Percentiles rank a stretch among this genome's conserved stretches.
Evolutionary conservation across 2,113 vertebrate species (phyloP).

Genomic region (Bubo scandiacus): DNA sequence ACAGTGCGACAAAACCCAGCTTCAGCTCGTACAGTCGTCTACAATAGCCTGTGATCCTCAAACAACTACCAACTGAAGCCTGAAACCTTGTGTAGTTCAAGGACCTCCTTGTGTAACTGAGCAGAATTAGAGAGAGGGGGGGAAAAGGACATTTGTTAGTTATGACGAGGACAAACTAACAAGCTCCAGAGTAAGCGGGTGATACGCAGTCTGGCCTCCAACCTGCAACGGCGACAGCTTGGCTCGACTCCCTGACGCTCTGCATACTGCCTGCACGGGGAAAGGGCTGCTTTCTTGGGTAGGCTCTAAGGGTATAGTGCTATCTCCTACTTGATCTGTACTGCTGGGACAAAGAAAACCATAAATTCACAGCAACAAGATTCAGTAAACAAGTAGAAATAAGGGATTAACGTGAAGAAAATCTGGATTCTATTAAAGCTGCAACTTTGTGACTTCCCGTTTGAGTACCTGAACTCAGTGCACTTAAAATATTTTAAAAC

Average conservation of each 20-base stretch:
- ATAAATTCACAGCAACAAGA: neutral
- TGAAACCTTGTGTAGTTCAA: neutral
- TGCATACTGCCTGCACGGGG: neutral
- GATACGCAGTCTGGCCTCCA: slow-evolving; percentile 22
- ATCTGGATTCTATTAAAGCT: slow-evolving; percentile 8
- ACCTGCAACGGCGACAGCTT: neutral
- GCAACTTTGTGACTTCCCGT: neutral
- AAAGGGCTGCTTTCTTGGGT: neutral
- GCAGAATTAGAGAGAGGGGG: neutral
- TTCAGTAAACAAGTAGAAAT: neutral
- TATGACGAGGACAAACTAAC: slow-evolving; percentile 41
- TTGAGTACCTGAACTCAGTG: neutral
- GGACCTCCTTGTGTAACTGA: neutral
- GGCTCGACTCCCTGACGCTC: neutral
- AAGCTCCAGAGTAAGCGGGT: neutral
- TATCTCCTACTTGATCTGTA: neutral
- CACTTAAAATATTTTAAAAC: neutral
- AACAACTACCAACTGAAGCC: neutral
- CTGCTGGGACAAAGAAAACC: neutral
- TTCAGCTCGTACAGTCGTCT: neutral
- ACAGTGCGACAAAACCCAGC: slow-evolving; percentile 44
- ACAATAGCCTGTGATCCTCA: neutral
- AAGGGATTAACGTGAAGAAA: neutral
- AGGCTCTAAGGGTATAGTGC: neutral
- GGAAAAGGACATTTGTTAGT: slow-evolving; percentile 48